phyloP scores from a whole-genome alignment of 2,113 vertebrate genomes.

The Bufo gargarizans region DNA sequence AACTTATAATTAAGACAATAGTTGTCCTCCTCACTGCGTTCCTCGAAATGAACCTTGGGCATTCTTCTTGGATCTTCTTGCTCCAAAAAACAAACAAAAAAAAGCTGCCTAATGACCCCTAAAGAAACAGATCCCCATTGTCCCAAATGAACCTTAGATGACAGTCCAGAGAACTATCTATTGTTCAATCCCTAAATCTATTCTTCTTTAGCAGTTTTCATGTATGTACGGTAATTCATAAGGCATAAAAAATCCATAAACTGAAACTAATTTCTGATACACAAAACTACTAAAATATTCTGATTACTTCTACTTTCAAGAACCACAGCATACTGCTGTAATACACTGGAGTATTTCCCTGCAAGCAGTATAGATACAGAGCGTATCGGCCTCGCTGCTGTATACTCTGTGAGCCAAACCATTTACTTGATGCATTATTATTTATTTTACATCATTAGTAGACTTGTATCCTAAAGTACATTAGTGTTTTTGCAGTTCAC shows the following conservation, averaged over 20 bases:
- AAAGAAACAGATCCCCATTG: no score
- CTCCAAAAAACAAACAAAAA: no score
- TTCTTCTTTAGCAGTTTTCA: no score
- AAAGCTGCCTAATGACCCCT: no score
- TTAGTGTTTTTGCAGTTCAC: conserved; percentile 37
- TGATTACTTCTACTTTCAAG: background rate
- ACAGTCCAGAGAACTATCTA: no score
- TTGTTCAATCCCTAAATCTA: no score
- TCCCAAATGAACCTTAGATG: no score
- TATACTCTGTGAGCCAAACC: conserved; percentile 18
- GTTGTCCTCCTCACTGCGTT: no score
- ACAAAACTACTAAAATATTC: background rate
- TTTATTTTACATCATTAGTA: conserved; percentile 42
- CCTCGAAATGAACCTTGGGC: no score
- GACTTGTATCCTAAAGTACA: conserved; percentile 28
- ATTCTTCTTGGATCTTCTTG: no score
- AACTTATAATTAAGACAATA: no score
- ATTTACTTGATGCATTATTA: conserved; percentile 44
- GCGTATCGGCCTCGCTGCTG: background rate
- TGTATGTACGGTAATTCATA: no score
- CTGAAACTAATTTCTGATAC: background rate
- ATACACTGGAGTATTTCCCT: background rate
- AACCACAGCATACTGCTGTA: background rate
- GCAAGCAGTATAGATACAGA: background rate
- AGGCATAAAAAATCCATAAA: background rate